These are phyloP conservation scores for Xiphophorus couchianus DNA, from an alignment of 2,113 vertebrate genomes.

Conservation along the genomic window DNA sequence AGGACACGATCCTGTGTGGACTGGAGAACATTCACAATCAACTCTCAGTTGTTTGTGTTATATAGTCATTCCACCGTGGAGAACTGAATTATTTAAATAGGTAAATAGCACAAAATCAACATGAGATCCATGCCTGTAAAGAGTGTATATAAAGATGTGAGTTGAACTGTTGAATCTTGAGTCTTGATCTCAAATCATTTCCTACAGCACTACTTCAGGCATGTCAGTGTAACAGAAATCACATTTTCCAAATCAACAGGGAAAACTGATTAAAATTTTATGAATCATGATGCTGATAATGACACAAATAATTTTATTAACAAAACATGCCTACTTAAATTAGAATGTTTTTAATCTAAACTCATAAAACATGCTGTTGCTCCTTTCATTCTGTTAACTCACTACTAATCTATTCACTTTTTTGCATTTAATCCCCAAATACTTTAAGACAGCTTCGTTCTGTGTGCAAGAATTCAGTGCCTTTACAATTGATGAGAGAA, in stretches of 20 bases:
- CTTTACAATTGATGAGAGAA: not conserved
- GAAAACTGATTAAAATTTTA: not conserved
- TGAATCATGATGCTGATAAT: not conserved
- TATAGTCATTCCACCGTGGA: not conserved
- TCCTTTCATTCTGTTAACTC: not conserved
- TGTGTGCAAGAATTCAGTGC: not conserved
- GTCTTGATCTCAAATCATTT: not conserved
- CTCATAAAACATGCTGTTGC: not conserved
- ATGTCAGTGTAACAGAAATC: not conserved
- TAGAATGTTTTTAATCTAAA: not conserved
- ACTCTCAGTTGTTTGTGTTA: not conserved
- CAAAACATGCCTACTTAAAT: not conserved
- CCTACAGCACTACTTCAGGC: not conserved
- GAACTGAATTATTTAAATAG: too few species aligned
- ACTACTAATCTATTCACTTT: not conserved
- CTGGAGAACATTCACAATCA: not conserved
- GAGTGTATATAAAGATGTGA: too few species aligned
- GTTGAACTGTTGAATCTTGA: not conserved
- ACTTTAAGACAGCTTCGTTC: not conserved
- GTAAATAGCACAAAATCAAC: not conserved
- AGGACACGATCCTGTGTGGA: not conserved
- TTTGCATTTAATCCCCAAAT: not conserved
- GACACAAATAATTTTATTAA: not conserved
- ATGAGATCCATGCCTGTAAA: not conserved
- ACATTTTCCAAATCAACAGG: not conserved